These are phyloP conservation scores for Bucco capensis DNA, from an alignment of 2,113 vertebrate genomes.

Conservation along the genomic window DNA sequence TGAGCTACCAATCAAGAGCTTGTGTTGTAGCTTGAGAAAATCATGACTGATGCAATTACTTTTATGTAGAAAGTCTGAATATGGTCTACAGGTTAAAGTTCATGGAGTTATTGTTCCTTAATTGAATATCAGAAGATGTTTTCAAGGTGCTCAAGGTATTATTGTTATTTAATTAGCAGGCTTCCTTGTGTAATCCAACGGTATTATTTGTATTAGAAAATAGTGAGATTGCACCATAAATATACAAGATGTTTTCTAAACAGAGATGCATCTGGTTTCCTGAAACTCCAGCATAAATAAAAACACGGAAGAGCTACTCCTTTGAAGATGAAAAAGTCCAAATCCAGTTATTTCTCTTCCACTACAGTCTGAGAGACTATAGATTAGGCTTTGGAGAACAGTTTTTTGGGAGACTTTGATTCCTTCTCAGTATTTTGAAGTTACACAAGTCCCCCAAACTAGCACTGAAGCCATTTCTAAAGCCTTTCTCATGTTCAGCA, in stretches of 20 bases:
- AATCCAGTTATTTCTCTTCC: neutral
- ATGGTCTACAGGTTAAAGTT: slow-evolving; percentile 64
- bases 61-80: slow-evolving; percentile 61
- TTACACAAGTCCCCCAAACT: neutral
- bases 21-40: slow-evolving; percentile 65
- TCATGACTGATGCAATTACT: slow-evolving; percentile 69
- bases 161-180: slow-evolving; percentile 58
- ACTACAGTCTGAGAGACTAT: neutral
- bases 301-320: neutral
- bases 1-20: slow-evolving; percentile 59
- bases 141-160: slow-evolving; percentile 55
- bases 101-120: slow-evolving; percentile 49
- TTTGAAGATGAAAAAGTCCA: slow-evolving; percentile 5
- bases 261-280: neutral
- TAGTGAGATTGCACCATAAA: slow-evolving; percentile 1
- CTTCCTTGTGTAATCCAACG: slow-evolving; percentile 12
- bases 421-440: slow-evolving; percentile 4
- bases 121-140: slow-evolving; percentile 63
- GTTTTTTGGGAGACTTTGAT: neutral
- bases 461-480: slow-evolving; percentile 16
- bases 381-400: neutral
- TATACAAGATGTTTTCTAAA: slow-evolving; percentile 30
- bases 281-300: slow-evolving; percentile 17
- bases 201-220: slow-evolving; percentile 38
- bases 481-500: slow-evolving; percentile 7